Evolutionary conservation across 2,113 vertebrate species (phyloP), one percentile per base, ranked within the genome.

Genomic region (Ceyx margarethae): DNA sequence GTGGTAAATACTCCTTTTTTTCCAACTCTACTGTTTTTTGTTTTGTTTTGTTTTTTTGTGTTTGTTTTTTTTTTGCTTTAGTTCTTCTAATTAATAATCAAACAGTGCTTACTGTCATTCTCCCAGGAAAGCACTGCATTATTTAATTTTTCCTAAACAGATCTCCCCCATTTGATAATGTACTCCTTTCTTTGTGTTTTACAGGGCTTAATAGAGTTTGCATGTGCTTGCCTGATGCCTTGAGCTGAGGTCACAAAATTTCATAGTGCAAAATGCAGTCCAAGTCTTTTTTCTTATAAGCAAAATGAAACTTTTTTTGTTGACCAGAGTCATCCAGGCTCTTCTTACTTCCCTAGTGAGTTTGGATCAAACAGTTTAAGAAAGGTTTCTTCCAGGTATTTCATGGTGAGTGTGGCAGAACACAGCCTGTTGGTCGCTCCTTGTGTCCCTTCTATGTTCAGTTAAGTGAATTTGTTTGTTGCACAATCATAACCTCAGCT

Each of bases 241-340:
- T 93, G 29, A 66, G 89, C 57, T 60, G 60, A 91, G 11, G 66
- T 76, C 37, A 92, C 28, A 60, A 37, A 35, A 50, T 81, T 78
- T 90, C 78, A 37, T 40, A 67, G 43, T 22, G 28, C 33, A 94
- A 94, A 96, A 90, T 26, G 51, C 26, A 87, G 73, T 80, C 80
- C 43, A 74, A 95, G 17, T 46, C 14, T 81, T 78, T 91, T 71
- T 46, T 46, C 81, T 96, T 58, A 57, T 51, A 95, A 94, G 86
- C 74, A 31, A 96, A 94, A 80, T 48, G 3, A 87, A 91, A 80
- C 10, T 37, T 37, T 37, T 37, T 37, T 37, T 35, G 35, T 37
- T 37, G 37, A 37, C 16, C 9, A 60, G 17, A 58, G 20, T 16
- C 46, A 62, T 15, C 19, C 35, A 62, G 25, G 33, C 9, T 33